phyloP scores from a whole-genome alignment of 2,797 vertebrate genomes.

The Macropus fuliginosus region DNA sequence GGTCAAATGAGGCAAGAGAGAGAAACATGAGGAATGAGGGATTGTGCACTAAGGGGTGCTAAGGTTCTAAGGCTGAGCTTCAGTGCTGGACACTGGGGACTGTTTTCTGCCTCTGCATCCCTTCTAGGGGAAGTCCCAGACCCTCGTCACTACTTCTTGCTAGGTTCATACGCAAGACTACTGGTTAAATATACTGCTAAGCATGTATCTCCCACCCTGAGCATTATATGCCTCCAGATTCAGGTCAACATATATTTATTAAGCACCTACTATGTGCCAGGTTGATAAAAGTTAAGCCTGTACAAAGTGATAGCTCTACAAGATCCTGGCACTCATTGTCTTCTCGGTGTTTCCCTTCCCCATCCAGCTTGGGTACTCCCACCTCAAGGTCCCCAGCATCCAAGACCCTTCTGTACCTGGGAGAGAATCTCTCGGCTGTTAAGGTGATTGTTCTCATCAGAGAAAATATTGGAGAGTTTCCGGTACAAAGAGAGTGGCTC shows the following conservation, averaged over 20 bases:
- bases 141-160: neutral
- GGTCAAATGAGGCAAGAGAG: neutral
- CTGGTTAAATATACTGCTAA: neutral
- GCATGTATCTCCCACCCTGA: neutral
- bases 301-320: neutral
- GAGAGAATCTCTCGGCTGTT: slow-evolving; percentile 88
- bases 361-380: neutral
- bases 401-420: slow-evolving; percentile 83
- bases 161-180: neutral
- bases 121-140: neutral
- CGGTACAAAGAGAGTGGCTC: slow-evolving; percentile 86
- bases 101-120: neutral
- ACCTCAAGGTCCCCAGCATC: neutral
- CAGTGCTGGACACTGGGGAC: neutral
- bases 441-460: slow-evolving; percentile 91
- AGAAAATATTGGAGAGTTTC: slow-evolving; percentile 90
- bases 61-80: neutral
- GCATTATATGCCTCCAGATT: neutral
- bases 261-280: neutral
- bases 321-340: neutral
- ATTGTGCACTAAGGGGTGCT: neutral
- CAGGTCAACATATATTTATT: neutral
- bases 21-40: neutral
- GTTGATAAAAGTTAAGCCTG: neutral
- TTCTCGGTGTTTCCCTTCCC: neutral